Conservation (phyloP, 2,888 invertebrate species). For the Yponomeuta plumbellus region DNA sequence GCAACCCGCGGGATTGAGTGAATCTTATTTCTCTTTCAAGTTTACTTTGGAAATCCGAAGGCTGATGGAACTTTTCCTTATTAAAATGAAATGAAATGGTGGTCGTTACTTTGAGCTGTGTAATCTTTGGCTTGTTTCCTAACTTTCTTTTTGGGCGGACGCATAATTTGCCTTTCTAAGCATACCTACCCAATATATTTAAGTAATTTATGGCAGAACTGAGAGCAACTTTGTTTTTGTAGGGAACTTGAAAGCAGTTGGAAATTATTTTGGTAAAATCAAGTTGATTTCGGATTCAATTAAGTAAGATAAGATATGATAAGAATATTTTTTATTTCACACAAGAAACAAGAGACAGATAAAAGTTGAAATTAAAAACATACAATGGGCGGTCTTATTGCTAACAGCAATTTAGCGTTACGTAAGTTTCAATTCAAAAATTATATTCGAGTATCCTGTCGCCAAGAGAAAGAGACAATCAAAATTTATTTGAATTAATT, state of each 20-base stretch:
- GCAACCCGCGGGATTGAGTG: background rate
- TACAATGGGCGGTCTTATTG: too few species aligned
- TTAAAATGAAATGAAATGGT: background rate
- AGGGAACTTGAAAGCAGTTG: background rate
- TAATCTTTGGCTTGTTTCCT: background rate
- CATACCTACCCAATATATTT: background rate
- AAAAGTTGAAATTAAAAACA: too few species aligned
- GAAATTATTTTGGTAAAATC: too few species aligned
- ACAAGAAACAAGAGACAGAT: too few species aligned
- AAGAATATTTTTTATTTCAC: too few species aligned
- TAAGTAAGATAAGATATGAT: too few species aligned
- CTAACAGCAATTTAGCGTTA: too few species aligned
- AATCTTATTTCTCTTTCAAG: background rate
- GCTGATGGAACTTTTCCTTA: background rate
- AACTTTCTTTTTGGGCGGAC: background rate
- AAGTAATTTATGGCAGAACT: background rate
- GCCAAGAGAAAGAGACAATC: too few species aligned
- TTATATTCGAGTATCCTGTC: too few species aligned
- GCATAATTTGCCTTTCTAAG: background rate
- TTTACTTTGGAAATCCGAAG: background rate
- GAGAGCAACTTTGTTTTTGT: background rate
- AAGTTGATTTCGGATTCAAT: too few species aligned
- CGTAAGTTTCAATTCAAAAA: too few species aligned
- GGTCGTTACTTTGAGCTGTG: background rate
- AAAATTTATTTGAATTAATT: too few species aligned